Base-by-base conservation (phyloP, 2,888 invertebrate species). In the Cryptus armator region DNA sequence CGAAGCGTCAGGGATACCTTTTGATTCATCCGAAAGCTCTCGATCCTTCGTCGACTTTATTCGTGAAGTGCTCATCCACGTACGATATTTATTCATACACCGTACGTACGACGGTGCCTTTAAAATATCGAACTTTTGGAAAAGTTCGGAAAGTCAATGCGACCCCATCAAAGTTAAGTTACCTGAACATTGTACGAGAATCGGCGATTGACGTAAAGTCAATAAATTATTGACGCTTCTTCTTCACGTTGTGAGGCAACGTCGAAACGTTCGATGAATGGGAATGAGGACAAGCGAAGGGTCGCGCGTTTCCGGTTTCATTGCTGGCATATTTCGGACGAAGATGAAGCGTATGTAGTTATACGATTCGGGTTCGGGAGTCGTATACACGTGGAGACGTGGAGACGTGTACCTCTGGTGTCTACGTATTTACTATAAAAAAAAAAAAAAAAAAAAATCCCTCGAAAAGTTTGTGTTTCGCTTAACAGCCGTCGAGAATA, bases 151-250 rank as follows among this genome's bases (percentile, higher is more conserved):
- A 6, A 46, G 44, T 72, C 43, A 19, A 44, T 56, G 72, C 37
- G 6, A 12, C n/a, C 16, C 56, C 9, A 37, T 7, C 29, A 19
- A 56, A 19, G 14, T 10, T 32, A 68, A 81, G 74, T 74, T 59
- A 53, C 37, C 59, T 64, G 24, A 72, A 81, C 77, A 53, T 81
- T 81, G 77, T 64, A 37, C 16, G 70, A 85, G 70, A 81, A 75
- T 66, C 70, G 78, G 78, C 75, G 78, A 81, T 70, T 70, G 84
- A 85, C 84, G 78, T 66, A 75, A 85, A 78, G 74, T 85, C 84
- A 51, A 85, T 85, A 85, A 78, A 85, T 85, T 85, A 85, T 79
- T 76, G 85, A 81, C 59, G 70, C 70, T 70, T 14, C 78, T 64
- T 81, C 64, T 44, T 66, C n/a, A 2, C 37, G 6, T 5, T 9